Evolutionary conservation across 2,797 vertebrate genomes (phyloP), one percentile per base, ranked within the genome.

Genomic region (Hephaestus fuliginosus): DNA sequence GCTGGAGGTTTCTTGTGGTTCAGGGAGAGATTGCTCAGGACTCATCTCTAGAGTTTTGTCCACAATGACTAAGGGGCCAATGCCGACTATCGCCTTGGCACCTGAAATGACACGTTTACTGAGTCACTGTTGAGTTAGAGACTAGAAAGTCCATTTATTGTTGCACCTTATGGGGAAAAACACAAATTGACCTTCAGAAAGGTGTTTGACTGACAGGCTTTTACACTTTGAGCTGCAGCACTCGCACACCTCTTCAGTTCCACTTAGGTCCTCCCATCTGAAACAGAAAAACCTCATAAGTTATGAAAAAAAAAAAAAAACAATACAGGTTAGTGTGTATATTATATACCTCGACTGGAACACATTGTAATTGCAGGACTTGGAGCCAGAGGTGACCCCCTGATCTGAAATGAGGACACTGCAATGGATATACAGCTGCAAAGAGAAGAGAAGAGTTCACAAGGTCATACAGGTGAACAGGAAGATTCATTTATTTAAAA

Each of bases 361-460:
- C 20, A 70, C 20, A 56, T 95, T 89, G 55, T 94, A 95, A 89
- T 94, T 95, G 88, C 95, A 95, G 68, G 89, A 92, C 81, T 95
- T 95, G 1, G 89, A 92, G 25, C 73, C 74, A 28, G 43, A 11
- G 0, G 85, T 91, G 58, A 93, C 28, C 2, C 80, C 83, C 56
- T 77, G 74, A 68, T 90, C 52, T 28, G 91, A 88, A 51, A 94
- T n/a, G 7, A 91, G 13, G 43, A 93, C 84, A 7, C 68, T 92
- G 14, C 95, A 96, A 78, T 95, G 94, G 76, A 95, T 8, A 33
- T 92, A 93, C 10, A 89, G 18, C 95, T 95, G 64, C 25, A 62
- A 15, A 39, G 22, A 25, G 9, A 18, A 15, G n/a, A 6, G n/a
- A 6, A 64, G 1, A 25, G 39, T 17, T 64, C 5, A 61, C 0